Percentiles rank a stretch among this genome's conserved stretches.
Conservation (phyloP, 2,113 vertebrate genomes). For the Phrynosoma blainvillii region DNA sequence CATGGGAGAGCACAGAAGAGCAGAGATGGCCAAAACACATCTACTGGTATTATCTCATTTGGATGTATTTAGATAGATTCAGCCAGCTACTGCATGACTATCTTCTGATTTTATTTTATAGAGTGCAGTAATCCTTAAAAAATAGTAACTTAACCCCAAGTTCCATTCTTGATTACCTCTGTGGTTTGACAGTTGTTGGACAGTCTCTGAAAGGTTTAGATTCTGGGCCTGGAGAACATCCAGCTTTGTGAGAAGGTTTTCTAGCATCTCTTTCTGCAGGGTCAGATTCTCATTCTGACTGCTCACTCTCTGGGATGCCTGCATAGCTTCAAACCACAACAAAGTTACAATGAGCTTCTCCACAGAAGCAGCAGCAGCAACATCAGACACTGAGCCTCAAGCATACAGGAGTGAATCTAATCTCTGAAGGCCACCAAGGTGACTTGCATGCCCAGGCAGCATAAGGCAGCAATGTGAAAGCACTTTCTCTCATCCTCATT, state of each 20-base stretch:
- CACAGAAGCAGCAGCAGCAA: not conserved
- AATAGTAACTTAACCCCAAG: not conserved
- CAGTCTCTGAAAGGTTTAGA: constrained; percentile 57
- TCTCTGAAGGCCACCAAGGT: not conserved
- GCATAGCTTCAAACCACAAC: constrained; percentile 52
- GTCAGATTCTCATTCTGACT: constrained; percentile 61
- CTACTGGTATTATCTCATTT: not conserved
- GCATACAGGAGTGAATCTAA: not conserved
- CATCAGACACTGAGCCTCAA: not conserved
- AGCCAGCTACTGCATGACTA: not conserved
- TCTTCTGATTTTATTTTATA: not conserved
- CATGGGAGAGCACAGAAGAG: too few species aligned
- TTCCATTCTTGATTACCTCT: constrained; percentile 54
- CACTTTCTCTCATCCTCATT: not conserved
- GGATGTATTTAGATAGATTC: not conserved
- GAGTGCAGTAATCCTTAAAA: not conserved
- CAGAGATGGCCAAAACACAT: not conserved
- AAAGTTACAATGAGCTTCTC: constrained; percentile 33
- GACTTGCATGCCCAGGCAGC: not conserved
- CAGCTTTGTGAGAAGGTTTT: constrained; percentile 55
- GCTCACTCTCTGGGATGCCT: constrained; percentile 37
- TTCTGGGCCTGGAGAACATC: constrained; percentile 60
- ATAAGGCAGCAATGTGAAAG: not conserved
- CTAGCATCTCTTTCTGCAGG: constrained; percentile 41
- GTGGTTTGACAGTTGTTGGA: constrained; percentile 51